Conservation (phyloP, 2,113 vertebrate genomes). For the Cromileptes altivelis region DNA sequence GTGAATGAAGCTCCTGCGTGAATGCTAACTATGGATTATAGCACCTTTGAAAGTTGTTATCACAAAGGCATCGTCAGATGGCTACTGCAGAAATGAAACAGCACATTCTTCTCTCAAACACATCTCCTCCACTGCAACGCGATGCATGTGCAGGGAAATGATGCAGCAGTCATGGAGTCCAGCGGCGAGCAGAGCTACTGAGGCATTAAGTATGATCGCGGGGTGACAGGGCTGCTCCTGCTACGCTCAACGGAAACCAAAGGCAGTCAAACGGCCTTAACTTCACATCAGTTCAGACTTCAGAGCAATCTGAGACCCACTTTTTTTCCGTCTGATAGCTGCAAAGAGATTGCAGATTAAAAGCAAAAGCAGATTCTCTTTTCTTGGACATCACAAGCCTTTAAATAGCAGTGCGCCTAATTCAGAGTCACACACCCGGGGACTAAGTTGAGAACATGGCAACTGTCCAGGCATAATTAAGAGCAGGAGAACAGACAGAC, state of each 20-base stretch:
- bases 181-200: conserved; percentile 10
- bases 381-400: conserved; percentile 65
- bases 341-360: conserved; percentile 51
- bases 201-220: conserved; percentile 3
- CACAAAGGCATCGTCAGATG: neutral
- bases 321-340: conserved; percentile 1
- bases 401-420: conserved; percentile 67
- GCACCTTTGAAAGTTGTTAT: neutral
- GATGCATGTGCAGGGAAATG: neutral
- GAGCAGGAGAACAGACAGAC: conserved; percentile 56
- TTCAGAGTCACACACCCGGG: conserved; percentile 43
- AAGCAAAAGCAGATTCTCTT: conserved; percentile 45
- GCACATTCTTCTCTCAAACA: neutral
- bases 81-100: neutral
- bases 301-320: conserved; percentile 23
- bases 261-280: neutral
- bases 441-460: conserved; percentile 67
- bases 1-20: neutral
- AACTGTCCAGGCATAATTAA: conserved; percentile 69
- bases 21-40: neutral
- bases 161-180: neutral
- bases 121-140: neutral
- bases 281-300: conserved; percentile 37
- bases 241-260: conserved; percentile 9
- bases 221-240: conserved; percentile 5